Conservation (phyloP, 2,797 vertebrate genomes). For the Gouania willdenowi region DNA sequence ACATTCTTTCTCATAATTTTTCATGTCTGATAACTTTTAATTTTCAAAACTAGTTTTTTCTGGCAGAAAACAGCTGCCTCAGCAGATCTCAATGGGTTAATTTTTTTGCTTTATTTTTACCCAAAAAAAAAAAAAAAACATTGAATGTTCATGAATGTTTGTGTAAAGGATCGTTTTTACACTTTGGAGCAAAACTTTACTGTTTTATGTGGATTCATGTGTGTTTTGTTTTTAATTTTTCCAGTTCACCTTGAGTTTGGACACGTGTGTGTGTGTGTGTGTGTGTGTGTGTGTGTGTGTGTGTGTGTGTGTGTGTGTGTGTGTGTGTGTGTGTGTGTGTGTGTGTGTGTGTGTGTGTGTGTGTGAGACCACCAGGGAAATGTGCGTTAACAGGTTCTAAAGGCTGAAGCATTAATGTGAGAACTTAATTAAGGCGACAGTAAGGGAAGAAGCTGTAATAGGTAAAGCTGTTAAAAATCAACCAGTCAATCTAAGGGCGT, state of each 20-base stretch:
- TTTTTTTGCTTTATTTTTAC: too few relatives aligned
- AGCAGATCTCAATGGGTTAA: too few relatives aligned
- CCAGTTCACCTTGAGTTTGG: slow-evolving; percentile 5
- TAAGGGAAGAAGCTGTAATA: slow-evolving; percentile 82
- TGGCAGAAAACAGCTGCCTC: too few relatives aligned
- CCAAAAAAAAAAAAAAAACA: too few relatives aligned
- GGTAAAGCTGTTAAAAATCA: slow-evolving; percentile 77
- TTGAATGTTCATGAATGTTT: slow-evolving; percentile 11
- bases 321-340: slow-evolving; percentile 15
- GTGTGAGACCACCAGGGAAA: slow-evolving; percentile 83
- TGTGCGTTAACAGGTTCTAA: slow-evolving; percentile 80
- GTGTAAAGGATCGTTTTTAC: too few relatives aligned
- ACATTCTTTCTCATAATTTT: too few relatives aligned
- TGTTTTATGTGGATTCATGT: neutral
- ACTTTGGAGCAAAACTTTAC: too few relatives aligned
- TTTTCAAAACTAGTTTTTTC: too few relatives aligned
- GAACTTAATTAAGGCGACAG: slow-evolving; percentile 92
- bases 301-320: slow-evolving; percentile 2
- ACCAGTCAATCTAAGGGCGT: slow-evolving; percentile 82
- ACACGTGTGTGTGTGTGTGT: slow-evolving; percentile 17
- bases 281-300: slow-evolving; percentile 28
- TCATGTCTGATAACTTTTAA: too few relatives aligned
- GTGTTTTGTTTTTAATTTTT: slow-evolving; percentile 34
- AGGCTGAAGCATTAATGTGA: slow-evolving; percentile 76
- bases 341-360: slow-evolving; percentile 19